phyloP scores from a whole-genome alignment of 2,888 invertebrate species.

The Acanthopleura granulata region DNA sequence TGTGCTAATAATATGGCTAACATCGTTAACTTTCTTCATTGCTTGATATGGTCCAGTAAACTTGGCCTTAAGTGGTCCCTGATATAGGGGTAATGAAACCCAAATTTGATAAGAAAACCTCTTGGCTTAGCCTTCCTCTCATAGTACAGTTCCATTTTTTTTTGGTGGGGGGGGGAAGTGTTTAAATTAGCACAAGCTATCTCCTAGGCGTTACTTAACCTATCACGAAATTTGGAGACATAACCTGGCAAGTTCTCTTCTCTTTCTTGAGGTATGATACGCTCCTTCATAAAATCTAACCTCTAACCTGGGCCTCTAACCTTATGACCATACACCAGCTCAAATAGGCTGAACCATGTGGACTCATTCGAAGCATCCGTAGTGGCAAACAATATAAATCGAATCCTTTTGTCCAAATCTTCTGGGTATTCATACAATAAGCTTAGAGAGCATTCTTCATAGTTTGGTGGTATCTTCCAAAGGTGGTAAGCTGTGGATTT shows the following conservation, averaged over 20 bases:
- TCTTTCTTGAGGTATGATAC: neutral
- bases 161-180: neutral
- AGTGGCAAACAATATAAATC: conserved; percentile 1
- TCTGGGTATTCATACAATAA: conserved; percentile 15
- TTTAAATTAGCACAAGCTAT: neutral
- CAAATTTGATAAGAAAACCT: conserved; percentile 33
- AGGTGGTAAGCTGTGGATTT: conserved; percentile 24
- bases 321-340: neutral
- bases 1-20: conserved; percentile 27
- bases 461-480: neutral
- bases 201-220: neutral
- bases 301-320: conserved; percentile 6
- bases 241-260: neutral
- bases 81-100: conserved; percentile 19
- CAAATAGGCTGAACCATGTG: neutral
- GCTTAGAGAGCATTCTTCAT: conserved; percentile 13
- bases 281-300: neutral
- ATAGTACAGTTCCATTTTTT: neutral
- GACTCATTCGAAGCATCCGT: neutral
- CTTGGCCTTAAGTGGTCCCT: conserved; percentile 20
- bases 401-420: conserved; percentile 16
- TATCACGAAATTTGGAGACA: neutral
- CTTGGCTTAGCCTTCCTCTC: neutral
- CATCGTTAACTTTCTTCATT: conserved; percentile 2
- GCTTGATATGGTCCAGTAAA: neutral